Conservation (phyloP, 2,113 vertebrate genomes). For the Empidonax alnorum region DNA sequence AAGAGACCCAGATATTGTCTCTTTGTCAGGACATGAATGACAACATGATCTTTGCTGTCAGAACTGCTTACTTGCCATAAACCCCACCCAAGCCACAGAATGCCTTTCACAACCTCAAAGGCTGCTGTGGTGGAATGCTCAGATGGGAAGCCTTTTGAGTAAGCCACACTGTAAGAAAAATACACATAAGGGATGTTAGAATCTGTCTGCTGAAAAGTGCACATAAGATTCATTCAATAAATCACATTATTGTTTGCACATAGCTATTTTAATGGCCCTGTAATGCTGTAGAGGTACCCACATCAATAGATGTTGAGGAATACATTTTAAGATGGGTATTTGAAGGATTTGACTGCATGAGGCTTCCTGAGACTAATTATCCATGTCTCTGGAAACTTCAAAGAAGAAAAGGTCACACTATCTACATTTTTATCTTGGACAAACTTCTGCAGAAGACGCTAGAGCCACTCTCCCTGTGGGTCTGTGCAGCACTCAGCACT, state of each 20-base stretch:
- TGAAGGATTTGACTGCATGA: neutral
- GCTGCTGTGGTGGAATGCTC: conserved; percentile 76
- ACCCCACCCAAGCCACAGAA: conserved; percentile 64
- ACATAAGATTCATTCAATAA: neutral
- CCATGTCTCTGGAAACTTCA: neutral
- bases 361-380: neutral
- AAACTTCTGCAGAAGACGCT: neutral
- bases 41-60: conserved; percentile 61
- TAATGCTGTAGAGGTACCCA: neutral
- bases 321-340: neutral
- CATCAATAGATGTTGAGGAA: neutral
- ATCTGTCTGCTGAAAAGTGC: neutral
- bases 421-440: neutral
- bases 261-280: neutral
- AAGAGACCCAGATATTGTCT: conserved; percentile 70
- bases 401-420: neutral
- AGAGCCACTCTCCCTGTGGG: neutral
- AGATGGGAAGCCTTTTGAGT: conserved; percentile 72
- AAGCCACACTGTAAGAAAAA: conserved; percentile 65
- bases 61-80: conserved; percentile 78
- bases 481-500: neutral
- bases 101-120: conserved; percentile 74
- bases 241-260: neutral
- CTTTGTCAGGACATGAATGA: conserved; percentile 70
- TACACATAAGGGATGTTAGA: neutral